These are phyloP conservation scores for Drosophila baimaii DNA, from an alignment of 1,140 invertebrate species.

Conservation along the genomic window DNA sequence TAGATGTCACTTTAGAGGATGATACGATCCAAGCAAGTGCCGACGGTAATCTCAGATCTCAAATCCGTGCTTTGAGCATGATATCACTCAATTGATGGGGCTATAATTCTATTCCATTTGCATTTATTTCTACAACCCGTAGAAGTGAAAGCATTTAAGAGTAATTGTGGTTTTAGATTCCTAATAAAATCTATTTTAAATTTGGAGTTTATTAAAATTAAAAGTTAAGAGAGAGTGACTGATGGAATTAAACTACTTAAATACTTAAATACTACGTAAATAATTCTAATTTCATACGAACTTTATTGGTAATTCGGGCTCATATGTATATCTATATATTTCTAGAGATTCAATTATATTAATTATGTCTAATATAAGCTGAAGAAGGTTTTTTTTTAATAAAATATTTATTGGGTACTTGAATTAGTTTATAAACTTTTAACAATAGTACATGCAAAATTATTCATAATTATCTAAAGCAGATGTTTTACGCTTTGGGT, in stretches of 20 bases:
- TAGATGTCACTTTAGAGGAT: too few species aligned
- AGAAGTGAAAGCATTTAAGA: not conserved
- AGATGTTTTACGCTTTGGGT: not conserved
- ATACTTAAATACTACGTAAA: not conserved
- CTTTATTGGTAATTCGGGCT: too few species aligned
- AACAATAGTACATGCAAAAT: not conserved
- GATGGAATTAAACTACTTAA: not conserved
- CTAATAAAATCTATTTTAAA: too few species aligned
- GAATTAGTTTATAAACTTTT: too few species aligned
- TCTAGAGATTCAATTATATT: not conserved
- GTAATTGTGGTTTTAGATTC: not conserved
- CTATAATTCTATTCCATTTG: not conserved
- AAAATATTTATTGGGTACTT: too few species aligned
- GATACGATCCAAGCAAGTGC: too few species aligned
- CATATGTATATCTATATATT: too few species aligned
- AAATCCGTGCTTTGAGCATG: not conserved
- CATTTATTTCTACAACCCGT: too few species aligned
- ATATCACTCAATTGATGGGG: conserved; percentile 3
- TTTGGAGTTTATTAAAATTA: not conserved
- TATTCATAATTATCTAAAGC: too few species aligned
- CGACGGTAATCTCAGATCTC: too few species aligned
- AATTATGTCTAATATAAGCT: not conserved
- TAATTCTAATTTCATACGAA: too few species aligned
- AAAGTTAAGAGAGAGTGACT: not conserved
- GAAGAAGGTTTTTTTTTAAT: too few species aligned